Conservation (phyloP, 2,113 vertebrate species). For the Pagrus major region DNA sequence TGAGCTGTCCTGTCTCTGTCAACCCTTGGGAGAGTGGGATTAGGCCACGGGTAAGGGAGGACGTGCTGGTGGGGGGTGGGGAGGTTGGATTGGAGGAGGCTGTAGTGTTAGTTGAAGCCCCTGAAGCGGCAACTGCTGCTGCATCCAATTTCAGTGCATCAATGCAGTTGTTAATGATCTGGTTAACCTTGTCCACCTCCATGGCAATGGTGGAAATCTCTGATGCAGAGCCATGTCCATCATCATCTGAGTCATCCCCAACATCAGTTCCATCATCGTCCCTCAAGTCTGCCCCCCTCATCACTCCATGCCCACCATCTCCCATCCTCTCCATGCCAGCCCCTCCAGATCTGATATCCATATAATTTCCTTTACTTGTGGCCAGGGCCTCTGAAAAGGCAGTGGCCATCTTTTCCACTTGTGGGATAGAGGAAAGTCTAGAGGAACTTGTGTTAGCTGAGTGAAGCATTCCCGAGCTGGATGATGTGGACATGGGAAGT, state of each 20-base stretch:
- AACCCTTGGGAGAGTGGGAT: conserved; percentile 82
- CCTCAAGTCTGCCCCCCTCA: conserved; percentile 78
- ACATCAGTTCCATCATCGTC: conserved; percentile 85
- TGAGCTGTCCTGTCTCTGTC: conserved; percentile 73
- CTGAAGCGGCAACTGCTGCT: conserved; percentile 87
- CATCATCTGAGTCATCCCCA: conserved; percentile 91
- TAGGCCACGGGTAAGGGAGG: conserved; percentile 82
- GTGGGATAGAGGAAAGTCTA: conserved; percentile 95
- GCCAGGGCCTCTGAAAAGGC: conserved; percentile 90
- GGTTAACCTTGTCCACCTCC: conserved; percentile 99
- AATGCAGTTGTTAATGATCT: conserved; percentile 99
- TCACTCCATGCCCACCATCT: conserved; percentile 72
- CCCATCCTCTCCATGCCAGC: conserved; percentile 76
- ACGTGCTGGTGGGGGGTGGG: conserved; percentile 80
- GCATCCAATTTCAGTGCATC: conserved; percentile 97
- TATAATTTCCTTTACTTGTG: conserved; percentile 95
- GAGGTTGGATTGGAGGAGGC: conserved; percentile 84
- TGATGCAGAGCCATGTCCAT: conserved; percentile 93
- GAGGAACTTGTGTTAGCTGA: conserved; percentile 87
- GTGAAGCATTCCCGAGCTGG: conserved; percentile 85
- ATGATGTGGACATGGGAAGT: conserved; percentile 90
- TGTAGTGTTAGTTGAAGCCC: conserved; percentile 79
- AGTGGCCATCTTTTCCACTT: conserved; percentile 94
- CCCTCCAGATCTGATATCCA: conserved; percentile 91
- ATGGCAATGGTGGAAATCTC: conserved; percentile 99